phyloP scores from a whole-genome alignment of 2,797 vertebrate genomes.

The Phyllotis vaccarum region DNA sequence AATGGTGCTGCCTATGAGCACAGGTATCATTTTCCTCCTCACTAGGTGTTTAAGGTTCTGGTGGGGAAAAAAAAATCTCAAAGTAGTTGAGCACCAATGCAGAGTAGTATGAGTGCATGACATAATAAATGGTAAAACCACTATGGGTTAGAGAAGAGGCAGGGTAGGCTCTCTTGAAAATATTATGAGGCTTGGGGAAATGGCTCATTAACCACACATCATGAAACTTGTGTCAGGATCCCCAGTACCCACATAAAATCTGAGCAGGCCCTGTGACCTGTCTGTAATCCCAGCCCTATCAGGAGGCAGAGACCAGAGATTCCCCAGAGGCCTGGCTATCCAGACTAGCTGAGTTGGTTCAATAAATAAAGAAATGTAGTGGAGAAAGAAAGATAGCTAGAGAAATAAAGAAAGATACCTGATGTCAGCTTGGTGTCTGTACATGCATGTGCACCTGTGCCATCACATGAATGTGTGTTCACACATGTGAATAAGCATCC shows the following conservation, averaged over 20 bases:
- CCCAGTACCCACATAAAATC: neutral
- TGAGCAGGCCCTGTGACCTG: neutral
- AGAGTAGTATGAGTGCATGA: neutral
- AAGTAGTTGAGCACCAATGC: neutral
- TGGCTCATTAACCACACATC: neutral
- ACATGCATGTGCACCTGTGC: neutral
- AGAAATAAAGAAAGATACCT: neutral
- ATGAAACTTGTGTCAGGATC: neutral
- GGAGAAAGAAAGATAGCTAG: neutral
- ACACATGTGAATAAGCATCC: neutral
- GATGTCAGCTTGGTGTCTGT: neutral
- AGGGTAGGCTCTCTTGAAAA: neutral
- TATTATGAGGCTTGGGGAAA: neutral
- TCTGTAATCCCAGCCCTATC: neutral
- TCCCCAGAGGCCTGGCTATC: neutral
- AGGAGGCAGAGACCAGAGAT: neutral
- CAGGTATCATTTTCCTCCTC: neutral
- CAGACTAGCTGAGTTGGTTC: neutral
- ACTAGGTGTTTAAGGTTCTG: neutral
- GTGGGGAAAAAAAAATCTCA: conserved; percentile 1
- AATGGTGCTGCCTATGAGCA: neutral
- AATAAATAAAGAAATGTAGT: neutral
- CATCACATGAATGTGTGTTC: neutral
- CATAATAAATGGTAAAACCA: neutral
- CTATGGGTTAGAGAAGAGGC: neutral